Conservation (phyloP, 2,113 vertebrate species). For the Alexandromys fortis region DNA sequence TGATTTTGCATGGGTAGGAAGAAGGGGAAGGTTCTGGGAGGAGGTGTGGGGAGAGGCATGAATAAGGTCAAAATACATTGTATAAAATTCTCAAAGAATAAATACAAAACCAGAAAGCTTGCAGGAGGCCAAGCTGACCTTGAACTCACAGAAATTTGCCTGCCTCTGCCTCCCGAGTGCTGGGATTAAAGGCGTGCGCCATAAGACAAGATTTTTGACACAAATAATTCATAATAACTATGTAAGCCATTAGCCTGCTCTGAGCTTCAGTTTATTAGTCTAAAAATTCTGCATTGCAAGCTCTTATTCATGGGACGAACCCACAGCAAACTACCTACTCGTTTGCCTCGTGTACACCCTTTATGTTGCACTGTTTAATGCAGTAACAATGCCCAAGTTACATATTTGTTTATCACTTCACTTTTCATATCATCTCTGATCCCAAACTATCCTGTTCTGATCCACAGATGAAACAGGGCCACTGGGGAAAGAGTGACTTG, state of each 20-base stretch:
- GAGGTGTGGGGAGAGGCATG: background rate
- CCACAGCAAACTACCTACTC: background rate
- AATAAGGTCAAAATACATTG: background rate
- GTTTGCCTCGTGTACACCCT: background rate
- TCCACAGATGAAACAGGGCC: background rate
- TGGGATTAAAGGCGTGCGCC: too few species aligned
- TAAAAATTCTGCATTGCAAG: background rate
- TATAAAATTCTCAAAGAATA: background rate
- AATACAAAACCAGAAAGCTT: background rate
- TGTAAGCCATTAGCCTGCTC: background rate
- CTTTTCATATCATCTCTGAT: conserved; percentile 15
- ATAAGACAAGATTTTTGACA: background rate
- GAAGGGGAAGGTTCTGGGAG: background rate
- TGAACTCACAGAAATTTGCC: too few species aligned
- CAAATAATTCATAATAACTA: background rate
- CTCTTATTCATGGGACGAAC: background rate
- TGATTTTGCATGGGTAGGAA: background rate
- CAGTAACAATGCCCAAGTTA: background rate
- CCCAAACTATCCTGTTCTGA: background rate
- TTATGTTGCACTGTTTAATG: background rate
- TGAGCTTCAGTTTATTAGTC: background rate
- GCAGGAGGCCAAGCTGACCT: background rate
- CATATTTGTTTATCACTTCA: background rate
- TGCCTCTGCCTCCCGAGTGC: too few species aligned
- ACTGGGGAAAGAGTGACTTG: conserved; percentile 1